Evolutionary conservation across 2,113 vertebrate species (phyloP), one percentile per base, ranked within the genome.

Genomic region (Thunnus maccoyii): DNA sequence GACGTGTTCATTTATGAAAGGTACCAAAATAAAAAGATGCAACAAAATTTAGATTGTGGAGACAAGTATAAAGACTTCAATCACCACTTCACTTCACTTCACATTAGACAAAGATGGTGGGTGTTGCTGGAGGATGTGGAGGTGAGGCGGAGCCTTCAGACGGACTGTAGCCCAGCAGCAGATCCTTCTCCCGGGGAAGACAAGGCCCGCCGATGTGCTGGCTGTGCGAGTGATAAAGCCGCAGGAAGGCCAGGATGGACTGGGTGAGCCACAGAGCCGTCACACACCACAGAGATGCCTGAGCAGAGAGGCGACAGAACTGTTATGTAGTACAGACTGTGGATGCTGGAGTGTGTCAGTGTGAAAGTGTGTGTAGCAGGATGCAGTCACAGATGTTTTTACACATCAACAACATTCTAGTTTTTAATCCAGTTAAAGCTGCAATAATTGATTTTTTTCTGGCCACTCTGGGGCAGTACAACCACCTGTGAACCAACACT

Each of bases 211-310:
- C 91, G 48, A 95, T 91, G 83, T 95, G 84, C 91, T 94, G 92
- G 66, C 93, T 95, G 87, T 96, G 94, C 30, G 94, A 95, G 86
- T 95, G 94, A 82, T 95, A 96, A 51, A 96, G 93, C 27, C 95
- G 93, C 86, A 96, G 89, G 90, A 96, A 95, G 9, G 95, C 93
- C 88, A 96, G 87, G 80, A 95, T 84, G 69, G 94, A 92, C 55
- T 96, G 94, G 64, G 73, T 63, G 79, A 95, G 77, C 95, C 95
- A 96, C 67, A 96, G 77, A 47, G 87, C 91, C 0, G 94, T 94
- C 74, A 96, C 93, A 61, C 83, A 87, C 95, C 95, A 96, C 68
- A 96, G 89, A 73, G 94, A 92, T 0, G 70, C 88, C 95, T 96
- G 91, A 50, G 64, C 66, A 83, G 15, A 71, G 25, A 69, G 18